Evolutionary conservation across 2,888 invertebrate species (phyloP), one percentile per base, ranked within the genome.

Genomic region (Oithona nana): DNA sequence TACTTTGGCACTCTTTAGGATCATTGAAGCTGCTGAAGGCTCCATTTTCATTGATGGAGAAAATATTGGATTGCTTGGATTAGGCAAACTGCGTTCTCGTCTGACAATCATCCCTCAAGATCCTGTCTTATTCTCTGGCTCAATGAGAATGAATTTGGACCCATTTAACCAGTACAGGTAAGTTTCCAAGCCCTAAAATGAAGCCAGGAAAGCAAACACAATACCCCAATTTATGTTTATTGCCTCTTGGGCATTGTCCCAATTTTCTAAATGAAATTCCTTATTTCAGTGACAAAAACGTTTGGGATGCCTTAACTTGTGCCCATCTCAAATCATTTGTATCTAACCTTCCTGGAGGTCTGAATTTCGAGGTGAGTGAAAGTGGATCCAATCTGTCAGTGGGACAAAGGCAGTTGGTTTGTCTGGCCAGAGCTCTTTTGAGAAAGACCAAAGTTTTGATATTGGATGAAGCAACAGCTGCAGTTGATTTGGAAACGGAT

Each of bases 101-200:
- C 66, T 75, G 8, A 73, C 73, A 31, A 73, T 75, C 64, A 69
- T 75, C 26, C 74, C 74, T n/a, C 74, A 75, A 78, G 95, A 95
- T 76, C 94, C 94, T 0, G 88, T 94, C 55, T 77, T 95, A 65
- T 95, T 95, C 76, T 89, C 90, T 24, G 94, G 94, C 57, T 83
- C 84, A 4, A 76, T 95, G 67, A 80, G 94, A 60, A 80, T 87
- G 76, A 95, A 95, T 77, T 78, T 95, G 66, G 95, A 95, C 77
- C 95, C 95, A 1, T 89, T 93, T 74, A 78, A 81, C 67, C 73
- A 73, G 1, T 81, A 86, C 73, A n/a, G n/a, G n/a, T n/a, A n/a
- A n/a, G n/a, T n/a, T n/a, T n/a, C n/a, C n/a, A n/a, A n/a, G n/a
- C n/a, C n/a, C n/a, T n/a, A n/a, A n/a, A n/a, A n/a, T n/a, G n/a